These are phyloP conservation scores for Meriones psammophilus DNA, from an alignment of 2,797 vertebrate genomes.

Conservation along the genomic window DNA sequence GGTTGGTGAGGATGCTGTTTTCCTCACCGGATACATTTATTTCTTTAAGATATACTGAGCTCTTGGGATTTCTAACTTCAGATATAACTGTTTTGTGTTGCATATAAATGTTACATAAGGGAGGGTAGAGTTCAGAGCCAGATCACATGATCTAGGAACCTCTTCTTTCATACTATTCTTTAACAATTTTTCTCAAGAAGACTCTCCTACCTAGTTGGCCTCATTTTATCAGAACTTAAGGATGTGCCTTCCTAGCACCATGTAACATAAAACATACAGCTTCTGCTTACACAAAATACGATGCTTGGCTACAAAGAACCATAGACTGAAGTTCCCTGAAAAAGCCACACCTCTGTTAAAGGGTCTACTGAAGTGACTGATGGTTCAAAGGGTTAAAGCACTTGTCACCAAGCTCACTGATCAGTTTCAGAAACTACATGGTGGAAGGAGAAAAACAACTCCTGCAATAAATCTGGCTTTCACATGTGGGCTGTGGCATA, in stretches of 20 bases:
- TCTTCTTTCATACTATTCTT: background rate
- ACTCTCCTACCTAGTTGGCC: background rate
- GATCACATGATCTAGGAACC: background rate
- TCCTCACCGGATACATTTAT: background rate
- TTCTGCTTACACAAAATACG: background rate
- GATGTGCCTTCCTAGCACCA: background rate
- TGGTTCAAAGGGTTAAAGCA: background rate
- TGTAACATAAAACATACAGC: background rate
- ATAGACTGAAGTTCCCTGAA: background rate
- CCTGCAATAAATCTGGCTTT: too few species aligned
- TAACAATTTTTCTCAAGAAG: background rate
- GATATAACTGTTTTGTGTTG: background rate
- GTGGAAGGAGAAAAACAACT: background rate
- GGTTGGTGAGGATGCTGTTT: background rate
- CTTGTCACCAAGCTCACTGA: background rate
- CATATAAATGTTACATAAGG: background rate
- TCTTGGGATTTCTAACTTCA: background rate
- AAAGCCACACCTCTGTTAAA: background rate
- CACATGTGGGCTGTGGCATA: background rate
- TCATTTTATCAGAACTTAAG: background rate
- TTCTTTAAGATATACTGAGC: background rate
- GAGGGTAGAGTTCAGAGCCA: too few species aligned
- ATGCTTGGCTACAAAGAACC: background rate
- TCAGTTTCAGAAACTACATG: background rate
- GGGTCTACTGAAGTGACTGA: background rate